A percentile compares a stretch with the other conserved stretches of the same genome.
These are phyloP conservation scores for Anhinga anhinga DNA, from an alignment of 2,113 vertebrate species.

Conservation along the genomic window DNA sequence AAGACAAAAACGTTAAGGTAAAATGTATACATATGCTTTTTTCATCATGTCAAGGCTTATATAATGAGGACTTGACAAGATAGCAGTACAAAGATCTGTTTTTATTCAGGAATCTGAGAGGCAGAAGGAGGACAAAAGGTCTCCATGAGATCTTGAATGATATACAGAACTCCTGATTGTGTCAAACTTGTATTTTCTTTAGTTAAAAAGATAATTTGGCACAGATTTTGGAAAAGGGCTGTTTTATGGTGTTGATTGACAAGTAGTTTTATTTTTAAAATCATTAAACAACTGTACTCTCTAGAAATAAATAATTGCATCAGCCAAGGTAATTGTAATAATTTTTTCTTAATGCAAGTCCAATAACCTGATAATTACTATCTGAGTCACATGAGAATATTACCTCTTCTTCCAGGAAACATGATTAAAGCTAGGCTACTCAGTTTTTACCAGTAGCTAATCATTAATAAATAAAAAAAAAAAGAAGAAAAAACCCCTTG, in stretches of 20 bases:
- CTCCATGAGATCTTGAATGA: not conserved
- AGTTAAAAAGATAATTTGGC: not conserved
- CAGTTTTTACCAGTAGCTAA: not conserved
- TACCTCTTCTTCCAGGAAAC: not conserved
- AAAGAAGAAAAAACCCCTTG: rapidly evolving
- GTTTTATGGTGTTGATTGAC: not conserved
- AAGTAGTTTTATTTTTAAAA: not conserved
- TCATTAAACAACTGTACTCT: not conserved
- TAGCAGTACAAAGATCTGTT: not conserved
- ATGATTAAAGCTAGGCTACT: not conserved
- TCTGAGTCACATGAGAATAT: not conserved
- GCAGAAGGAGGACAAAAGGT: not conserved
- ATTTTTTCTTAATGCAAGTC: not conserved
- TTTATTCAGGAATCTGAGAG: not conserved
- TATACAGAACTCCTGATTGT: not conserved
- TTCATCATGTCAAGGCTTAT: not conserved
- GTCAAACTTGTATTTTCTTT: not conserved
- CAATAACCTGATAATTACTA: not conserved
- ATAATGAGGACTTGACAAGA: not conserved
- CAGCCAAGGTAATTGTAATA: not conserved
- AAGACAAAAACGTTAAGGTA: not conserved
- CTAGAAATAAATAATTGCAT: not conserved
- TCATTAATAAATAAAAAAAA: not conserved
- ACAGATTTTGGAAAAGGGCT: not conserved
- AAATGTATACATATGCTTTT: not conserved